Base-by-base conservation (phyloP, 1,140 invertebrate species). In the Drosophila sp. region DNA sequence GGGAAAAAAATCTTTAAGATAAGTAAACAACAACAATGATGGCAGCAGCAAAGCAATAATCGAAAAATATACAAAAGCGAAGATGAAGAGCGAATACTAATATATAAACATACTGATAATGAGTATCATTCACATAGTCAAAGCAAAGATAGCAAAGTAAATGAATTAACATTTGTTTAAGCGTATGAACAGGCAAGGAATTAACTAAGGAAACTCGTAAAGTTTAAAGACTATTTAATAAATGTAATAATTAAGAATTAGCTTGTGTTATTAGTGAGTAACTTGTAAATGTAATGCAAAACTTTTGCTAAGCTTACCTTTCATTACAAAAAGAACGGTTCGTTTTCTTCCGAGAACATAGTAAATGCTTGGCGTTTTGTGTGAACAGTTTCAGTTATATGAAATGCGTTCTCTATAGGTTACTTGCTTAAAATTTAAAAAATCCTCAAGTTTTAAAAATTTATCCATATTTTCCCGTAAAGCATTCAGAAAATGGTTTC, bases 221-320 rank as follows among this genome's bases (percentile, higher is more conserved):
- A 29, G 61, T 64, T 48, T 64, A 53, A 32, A 25, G 78, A 72
- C 50, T 80, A 73, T 72, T 61, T 76, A 80, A 80, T 80, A 80
- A 80, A 80, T 38, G 54, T 76, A 80, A 76, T 77, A 80, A 80
- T 57, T 64, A 41, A 80, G 48, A 53, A 6, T 43, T 43, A 16
- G 9, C 41, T 18, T 63, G 13, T 64, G 46, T 64, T 64, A 27
- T 41, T 41, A 4, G 27, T 25, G 27, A 0, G 27, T 7, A 0
- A 7, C 27, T 4, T 29, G 2, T 4, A 29, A 29, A 29, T 2
- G 27, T 5, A 29, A 29, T 48, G 0, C 11, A 25, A 38, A 11
- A 38, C 14, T 32, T 14, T 32, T n/a, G n/a, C 36, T 5, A 1
- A 13, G 36, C 11, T 38, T 13, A n/a, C 36, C n/a, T n/a, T n/a